Evolutionary conservation across 2,797 vertebrate species (phyloP).

Genomic region (Anisognathus igniventris): DNA sequence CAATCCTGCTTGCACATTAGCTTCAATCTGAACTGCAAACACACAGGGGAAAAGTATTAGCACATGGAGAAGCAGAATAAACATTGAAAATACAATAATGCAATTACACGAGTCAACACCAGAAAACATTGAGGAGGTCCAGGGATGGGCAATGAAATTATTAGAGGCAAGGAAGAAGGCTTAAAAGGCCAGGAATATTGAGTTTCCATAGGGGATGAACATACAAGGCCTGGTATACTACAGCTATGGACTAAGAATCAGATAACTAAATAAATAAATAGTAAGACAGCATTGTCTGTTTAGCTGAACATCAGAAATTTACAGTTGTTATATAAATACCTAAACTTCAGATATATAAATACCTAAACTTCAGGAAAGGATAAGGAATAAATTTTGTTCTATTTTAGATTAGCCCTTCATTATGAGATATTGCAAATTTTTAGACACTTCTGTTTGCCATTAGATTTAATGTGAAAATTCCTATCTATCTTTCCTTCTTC

Average conservation of each 20-base stretch:
- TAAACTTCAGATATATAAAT: not conserved
- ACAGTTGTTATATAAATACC: not conserved
- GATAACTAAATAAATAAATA: not conserved
- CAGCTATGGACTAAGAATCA: not conserved
- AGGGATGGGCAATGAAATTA: not conserved
- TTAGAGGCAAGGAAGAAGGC: not conserved
- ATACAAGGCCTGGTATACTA: not conserved
- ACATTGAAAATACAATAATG: not conserved
- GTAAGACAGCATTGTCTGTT: not conserved
- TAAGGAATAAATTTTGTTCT: not conserved
- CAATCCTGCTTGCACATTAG: not conserved
- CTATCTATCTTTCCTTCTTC: not conserved
- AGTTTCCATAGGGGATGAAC: not conserved
- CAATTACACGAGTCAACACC: not conserved
- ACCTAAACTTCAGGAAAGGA: not conserved
- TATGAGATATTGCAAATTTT: not conserved
- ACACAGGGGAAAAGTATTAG: not conserved
- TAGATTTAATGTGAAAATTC: not conserved
- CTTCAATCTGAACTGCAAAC: not conserved
- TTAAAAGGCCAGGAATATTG: not conserved
- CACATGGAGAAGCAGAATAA: not conserved
- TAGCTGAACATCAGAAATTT: not conserved
- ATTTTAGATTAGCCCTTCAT: not conserved
- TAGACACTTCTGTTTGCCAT: not conserved
- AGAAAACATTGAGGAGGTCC: not conserved